Base-by-base conservation (phyloP, 2,113 vertebrate genomes). In the Dromiciops gliroides region DNA sequence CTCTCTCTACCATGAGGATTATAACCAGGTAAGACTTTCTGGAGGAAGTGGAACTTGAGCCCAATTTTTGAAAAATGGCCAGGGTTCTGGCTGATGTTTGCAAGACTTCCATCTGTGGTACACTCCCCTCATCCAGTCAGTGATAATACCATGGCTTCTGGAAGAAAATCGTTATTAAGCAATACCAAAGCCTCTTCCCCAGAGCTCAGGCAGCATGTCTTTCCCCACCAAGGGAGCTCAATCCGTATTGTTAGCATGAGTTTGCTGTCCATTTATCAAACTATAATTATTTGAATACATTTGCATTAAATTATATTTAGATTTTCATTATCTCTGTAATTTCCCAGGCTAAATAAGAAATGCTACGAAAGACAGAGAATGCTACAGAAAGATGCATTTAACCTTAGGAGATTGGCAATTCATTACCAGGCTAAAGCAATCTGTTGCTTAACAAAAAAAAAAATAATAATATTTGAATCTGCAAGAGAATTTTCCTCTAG, bases 281-380 rank as follows among this genome's bases (percentile, higher is more conserved):
- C 91, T 92, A 37, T 96, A 96, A 96, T 97, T 88, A 93, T 95
- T 96, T 93, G 44, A 96, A 92, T 95, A 95, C 24, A 97, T 97
- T 97, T 96, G 60, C 95, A 96, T 96, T 93, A 90, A 95, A 96
- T 95, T 97, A 95, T 97, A 92, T 95, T 95, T 95, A 91, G 89
- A 67, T 96, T 96, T 96, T 94, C 90, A 96, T 93, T 88, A 94
- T 95, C 50, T 94, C 94, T 89, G 50, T 93, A 95, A 97, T 97
- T 95, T 94, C 60, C 90, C 52, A 90, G 93, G 94, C 92, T 92
- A 95, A 97, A 94, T 51, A 94, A 91, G 94, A 95, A 96, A 92
- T 50, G 49, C 16, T 93, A 88, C 1, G 9, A 56, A 96, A 92
- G 95, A 92, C 49, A 49, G 16, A 95, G 94, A 94, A 94, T 51